Base-by-base conservation (phyloP, 2,797 vertebrate species). In the Gymnothorax javanicus region DNA sequence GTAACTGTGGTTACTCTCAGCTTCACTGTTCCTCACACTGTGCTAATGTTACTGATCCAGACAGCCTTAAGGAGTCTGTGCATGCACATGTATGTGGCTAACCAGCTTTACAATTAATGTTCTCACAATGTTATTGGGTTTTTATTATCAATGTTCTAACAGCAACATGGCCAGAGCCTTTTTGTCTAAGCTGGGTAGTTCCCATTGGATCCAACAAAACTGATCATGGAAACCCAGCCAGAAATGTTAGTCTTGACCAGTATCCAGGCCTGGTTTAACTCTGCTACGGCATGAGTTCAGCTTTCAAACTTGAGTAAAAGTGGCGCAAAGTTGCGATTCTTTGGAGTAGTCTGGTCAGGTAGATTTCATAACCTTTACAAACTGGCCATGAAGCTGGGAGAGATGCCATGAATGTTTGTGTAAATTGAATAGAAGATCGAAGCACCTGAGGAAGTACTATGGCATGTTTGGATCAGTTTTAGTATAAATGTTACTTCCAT, bases 311-410 rank as follows among this genome's bases (percentile, higher is more conserved):
- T 27, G 20, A 85, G 84, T 59, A 81, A 57, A 83, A 13, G 25
- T n/a, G 56, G 69, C 23, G 69, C 67, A 82, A 69, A 64, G 33
- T 85, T 13, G 50, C 52, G 27, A 59, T 11, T 83, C 27, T 62
- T 73, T 85, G 59, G 54, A 71, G 23, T 43, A 75, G 33, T 54
- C 15, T 5, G 62, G 73, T 82, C 15, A 9, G 62, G 82, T 82
- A 50, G 79, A 54, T 58, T 83, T 85, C 69, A 57, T 33, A 9
- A 52, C 64, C 73, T 57, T 71, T 86, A 57, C 54, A 33, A 50
- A 12, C 69, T 50, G 20, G 20, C 79, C 60, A 52, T 43, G 81
- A n/a, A 73, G 85, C 85, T 64, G 43, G 25, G 58, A 83, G 27
- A 43, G 71, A 77, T n/a, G 57, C 43, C 23, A 82, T 25, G n/a